Evolutionary conservation across 1,140 invertebrate species (phyloP), one percentile per base, ranked within the genome.

Genomic region (Micrasema longulum): DNA sequence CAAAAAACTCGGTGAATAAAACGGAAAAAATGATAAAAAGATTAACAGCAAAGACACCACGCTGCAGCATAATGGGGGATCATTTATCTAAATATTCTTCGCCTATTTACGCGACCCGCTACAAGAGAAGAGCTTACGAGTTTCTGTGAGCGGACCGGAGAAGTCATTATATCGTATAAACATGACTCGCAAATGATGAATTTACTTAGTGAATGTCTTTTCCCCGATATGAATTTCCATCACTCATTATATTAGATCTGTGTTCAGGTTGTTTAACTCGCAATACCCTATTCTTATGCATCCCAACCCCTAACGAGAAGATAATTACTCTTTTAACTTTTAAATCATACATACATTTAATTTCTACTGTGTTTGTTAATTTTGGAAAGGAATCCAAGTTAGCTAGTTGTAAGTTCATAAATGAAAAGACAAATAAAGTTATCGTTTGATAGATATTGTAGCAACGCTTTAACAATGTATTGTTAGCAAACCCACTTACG

Each of bases 21-120:
- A 63, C 67, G 68, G 64, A 69, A 64, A 74, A 71, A 72, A 75
- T 67, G 73, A 75, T 75, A 75, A 75, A 72, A 71, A 75, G 73
- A 75, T 75, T 75, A 75, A 72, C 73, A 72, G 73, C 73, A 72
- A 72, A 71, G 73, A 75, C 73, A 74, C 73, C 73, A 48, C 53
- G 69, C 23, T 75, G 73, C 73, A 75, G 36, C 69, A 69, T 71
- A 75, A 71, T 75, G 66, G 73, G 31, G 73, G 73, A 75, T 75
- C 73, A 75, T 75, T 75, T 75, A 75, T 75, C 73, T 75, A 75
- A 75, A 75, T 75, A 75, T 75, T 75, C 67, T 63, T 72, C 73
- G 73, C 69, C 71, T 72, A 75, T 75, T 75, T 75, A 75, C 64
- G 16, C 50, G 20, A 65, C 62, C 63, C 69, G 20, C 35, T 62